phyloP scores from a whole-genome alignment of 1,140 invertebrate species.

The Hirudo medicinalis region DNA sequence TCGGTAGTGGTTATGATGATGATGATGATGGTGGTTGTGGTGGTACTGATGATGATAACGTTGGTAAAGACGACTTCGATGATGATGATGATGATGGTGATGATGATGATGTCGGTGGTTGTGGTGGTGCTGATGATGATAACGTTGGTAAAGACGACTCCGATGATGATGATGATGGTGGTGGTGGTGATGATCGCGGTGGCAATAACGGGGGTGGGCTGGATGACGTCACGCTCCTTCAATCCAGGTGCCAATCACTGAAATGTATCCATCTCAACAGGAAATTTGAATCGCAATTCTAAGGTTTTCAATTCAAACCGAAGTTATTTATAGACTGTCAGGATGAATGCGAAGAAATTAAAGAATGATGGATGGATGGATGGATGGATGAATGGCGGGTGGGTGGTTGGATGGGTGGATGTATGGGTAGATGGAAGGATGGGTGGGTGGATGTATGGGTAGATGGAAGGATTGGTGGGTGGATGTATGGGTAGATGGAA shows the following conservation, averaged over 20 bases:
- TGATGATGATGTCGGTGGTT: not conserved
- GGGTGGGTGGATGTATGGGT: not conserved
- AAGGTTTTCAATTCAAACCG: too few relatives aligned
- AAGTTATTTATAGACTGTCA: not conserved
- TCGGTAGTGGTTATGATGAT: not conserved
- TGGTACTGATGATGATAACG: not conserved
- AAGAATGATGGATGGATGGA: not conserved
- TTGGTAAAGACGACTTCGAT: not conserved
- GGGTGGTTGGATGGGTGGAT: not conserved
- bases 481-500: not conserved
- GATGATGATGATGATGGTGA: not conserved
- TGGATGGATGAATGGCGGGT: not conserved
- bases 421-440: not conserved
- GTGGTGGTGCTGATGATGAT: not conserved
- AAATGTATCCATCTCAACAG: too few relatives aligned
- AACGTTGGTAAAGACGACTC: not conserved
- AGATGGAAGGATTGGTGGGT: not conserved
- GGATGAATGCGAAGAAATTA: not conserved
- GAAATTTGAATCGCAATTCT: too few relatives aligned
- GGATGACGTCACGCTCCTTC: too few relatives aligned
- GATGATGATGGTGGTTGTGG: not conserved
- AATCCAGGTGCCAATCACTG: too few relatives aligned
- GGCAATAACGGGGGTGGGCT: not conserved
- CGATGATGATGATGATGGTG: not conserved
- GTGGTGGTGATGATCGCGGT: not conserved